phyloP scores from a whole-genome alignment of 2,797 vertebrate genomes.

The Denticeps clupeoides region DNA sequence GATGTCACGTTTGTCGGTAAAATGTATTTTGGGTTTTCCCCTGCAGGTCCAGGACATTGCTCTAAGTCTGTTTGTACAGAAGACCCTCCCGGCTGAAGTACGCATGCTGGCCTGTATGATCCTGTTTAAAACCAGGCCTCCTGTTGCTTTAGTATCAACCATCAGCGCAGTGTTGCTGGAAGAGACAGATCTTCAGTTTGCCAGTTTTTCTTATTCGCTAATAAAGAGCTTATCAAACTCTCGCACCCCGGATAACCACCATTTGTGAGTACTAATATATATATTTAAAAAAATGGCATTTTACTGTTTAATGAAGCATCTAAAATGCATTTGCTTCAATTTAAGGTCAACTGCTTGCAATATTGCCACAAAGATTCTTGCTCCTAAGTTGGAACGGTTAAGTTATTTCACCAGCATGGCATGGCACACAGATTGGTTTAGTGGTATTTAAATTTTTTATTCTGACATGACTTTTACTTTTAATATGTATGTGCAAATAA shows the following conservation, averaged over 20 bases:
- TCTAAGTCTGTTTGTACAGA: constrained; percentile 59
- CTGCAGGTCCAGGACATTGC: constrained; percentile 71
- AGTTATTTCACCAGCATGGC: constrained; percentile 62
- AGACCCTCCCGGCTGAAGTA: constrained; percentile 43
- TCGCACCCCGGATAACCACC: constrained; percentile 54
- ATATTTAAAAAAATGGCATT: not conserved
- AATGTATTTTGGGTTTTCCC: too few relatives aligned
- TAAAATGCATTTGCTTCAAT: not conserved
- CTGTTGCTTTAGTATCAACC: constrained; percentile 54
- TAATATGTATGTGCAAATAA: not conserved
- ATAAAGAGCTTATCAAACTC: constrained; percentile 59
- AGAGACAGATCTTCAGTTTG: constrained; percentile 62
- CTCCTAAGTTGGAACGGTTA: constrained; percentile 51
- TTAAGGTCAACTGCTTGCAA: constrained; percentile 63
- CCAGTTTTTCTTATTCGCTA: constrained; percentile 67
- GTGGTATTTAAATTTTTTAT: constrained; percentile 45
- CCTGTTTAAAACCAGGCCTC: constrained; percentile 71
- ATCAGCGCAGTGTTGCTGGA: constrained; percentile 56
- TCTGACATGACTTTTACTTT: not conserved
- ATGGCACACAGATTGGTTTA: constrained; percentile 51
- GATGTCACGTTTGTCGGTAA: too few relatives aligned
- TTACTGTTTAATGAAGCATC: not conserved
- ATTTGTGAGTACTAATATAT: constrained; percentile 60
- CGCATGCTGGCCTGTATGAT: constrained; percentile 63
- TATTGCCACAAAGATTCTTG: constrained; percentile 69